A percentile compares a stretch with the other conserved stretches of the same genome.
Evolutionary conservation across 2,888 invertebrate species (phyloP).

Genomic region (Eilema caniola): DNA sequence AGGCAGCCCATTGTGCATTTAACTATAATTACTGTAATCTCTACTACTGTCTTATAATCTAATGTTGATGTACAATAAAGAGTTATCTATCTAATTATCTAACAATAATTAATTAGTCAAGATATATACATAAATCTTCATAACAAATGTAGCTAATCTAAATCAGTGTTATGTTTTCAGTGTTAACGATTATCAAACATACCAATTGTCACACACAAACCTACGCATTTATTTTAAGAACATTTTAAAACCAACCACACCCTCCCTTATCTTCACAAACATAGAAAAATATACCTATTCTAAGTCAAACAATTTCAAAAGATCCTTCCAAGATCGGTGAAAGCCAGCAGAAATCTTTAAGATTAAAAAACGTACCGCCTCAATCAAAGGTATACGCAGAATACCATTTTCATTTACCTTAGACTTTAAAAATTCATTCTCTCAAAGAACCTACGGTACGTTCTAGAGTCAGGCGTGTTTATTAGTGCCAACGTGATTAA

Average conservation of each 20-base stretch:
- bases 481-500: slow-evolving; percentile 51
- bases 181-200: too few species aligned
- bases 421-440: slow-evolving; percentile 36
- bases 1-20: too few species aligned
- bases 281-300: not conserved
- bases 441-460: slow-evolving; percentile 39
- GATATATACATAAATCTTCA: too few species aligned
- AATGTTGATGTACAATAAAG: too few species aligned
- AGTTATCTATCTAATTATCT: too few species aligned
- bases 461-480: slow-evolving; percentile 51
- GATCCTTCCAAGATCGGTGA: slow-evolving; percentile 14
- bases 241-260: not conserved
- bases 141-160: too few species aligned
- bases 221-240: not conserved
- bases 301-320: slow-evolving; percentile 4
- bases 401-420: slow-evolving; percentile 36
- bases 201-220: too few species aligned
- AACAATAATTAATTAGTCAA: too few species aligned
- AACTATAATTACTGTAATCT: too few species aligned
- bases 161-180: too few species aligned
- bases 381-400: slow-evolving; percentile 25
- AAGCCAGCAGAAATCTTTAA: slow-evolving; percentile 33
- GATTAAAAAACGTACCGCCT: slow-evolving; percentile 31
- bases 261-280: not conserved
- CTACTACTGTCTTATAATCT: too few species aligned